Base-by-base conservation (phyloP, 2,797 vertebrate species). In the Acanthiza pusilla region DNA sequence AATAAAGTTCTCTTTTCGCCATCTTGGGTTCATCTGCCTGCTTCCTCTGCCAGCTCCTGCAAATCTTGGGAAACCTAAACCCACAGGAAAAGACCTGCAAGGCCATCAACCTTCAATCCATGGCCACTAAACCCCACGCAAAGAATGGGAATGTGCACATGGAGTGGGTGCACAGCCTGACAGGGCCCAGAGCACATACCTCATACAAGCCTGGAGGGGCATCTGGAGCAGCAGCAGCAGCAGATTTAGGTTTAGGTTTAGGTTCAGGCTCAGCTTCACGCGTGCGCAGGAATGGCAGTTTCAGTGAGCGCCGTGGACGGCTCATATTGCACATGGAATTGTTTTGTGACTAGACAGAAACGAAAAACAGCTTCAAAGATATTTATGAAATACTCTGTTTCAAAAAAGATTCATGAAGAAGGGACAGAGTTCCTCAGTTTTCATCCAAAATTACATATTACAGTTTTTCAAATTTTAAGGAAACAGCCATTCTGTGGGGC, bases 241-340 rank as follows among this genome's bases (percentile, higher is more conserved):
- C 47, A 48, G 21, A 36, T 38, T 38, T 11, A 38, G 38, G 23
- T 13, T 38, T 11, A 38, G 38, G 23, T 13, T 20, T 12, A 48
- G 47, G 23, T 13, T 20, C 47, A 48, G 47, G 47, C 3, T 9
- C 51, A 53, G 29, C 17, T 10, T 8, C 26, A 51, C 8, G 1
- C 26, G 50, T 6, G 26, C 0, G 97, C 13, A 95, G 91, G 71
- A 96, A 94, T 0, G 97, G 97, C 17, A 97, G 95, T 48, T 98
- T 93, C 1, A 85, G 96, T 29, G 91, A 85, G 47, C 0, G 58
- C 73, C 93, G 96, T n/a, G 50, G 94, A 47, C 96, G 93, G 94
- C 98, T 98, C 98, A 98, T 98, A 51, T 97, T 98, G 90, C 90
- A 94, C 51, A 96, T 82, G 4, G 98, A 98, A 87, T 97, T 91